Evolutionary conservation across 2,113 vertebrate genomes (phyloP).

Genomic region (Pampusana beccarii): DNA sequence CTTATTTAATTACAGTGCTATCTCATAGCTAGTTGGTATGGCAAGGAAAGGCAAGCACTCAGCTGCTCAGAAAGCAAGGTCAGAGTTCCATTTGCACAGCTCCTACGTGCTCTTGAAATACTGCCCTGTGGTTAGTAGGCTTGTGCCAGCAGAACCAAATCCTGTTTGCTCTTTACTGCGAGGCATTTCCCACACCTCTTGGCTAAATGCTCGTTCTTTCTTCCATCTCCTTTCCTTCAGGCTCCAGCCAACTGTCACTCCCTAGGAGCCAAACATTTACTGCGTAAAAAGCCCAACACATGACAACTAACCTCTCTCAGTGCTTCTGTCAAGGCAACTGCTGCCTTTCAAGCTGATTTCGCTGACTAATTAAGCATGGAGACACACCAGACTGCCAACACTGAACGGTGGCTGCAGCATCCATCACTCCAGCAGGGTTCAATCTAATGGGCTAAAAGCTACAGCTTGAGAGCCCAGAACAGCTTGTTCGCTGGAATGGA

Average conservation of each 20-base stretch:
- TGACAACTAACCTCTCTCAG: not conserved
- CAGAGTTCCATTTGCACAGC: not conserved
- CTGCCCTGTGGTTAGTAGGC: not conserved
- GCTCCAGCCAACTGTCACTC: not conserved
- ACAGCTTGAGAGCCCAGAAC: not conserved
- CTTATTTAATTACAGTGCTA: not conserved
- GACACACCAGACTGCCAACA: not conserved
- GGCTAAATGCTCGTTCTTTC: not conserved
- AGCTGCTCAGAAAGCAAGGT: not conserved
- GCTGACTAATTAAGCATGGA: slow-evolving; percentile 39
- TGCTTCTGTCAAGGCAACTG: slow-evolving; percentile 35
- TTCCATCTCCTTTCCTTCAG: not conserved
- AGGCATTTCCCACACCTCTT: not conserved
- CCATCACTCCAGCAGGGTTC: slow-evolving; percentile 14
- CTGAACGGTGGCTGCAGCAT: not conserved
- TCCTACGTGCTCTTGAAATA: not conserved
- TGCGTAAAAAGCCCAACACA: not conserved
- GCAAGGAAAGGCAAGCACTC: not conserved
- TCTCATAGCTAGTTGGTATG: not conserved
- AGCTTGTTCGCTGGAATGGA: not conserved
- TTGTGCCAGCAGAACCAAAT: not conserved
- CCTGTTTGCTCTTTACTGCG: not conserved
- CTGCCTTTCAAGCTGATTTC: slow-evolving; percentile 48
- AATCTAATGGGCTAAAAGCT: slow-evolving; percentile 8
- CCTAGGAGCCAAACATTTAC: not conserved